Conservation (phyloP, 1,140 invertebrate genomes). For the Rhynchophorus ferrugineus region DNA sequence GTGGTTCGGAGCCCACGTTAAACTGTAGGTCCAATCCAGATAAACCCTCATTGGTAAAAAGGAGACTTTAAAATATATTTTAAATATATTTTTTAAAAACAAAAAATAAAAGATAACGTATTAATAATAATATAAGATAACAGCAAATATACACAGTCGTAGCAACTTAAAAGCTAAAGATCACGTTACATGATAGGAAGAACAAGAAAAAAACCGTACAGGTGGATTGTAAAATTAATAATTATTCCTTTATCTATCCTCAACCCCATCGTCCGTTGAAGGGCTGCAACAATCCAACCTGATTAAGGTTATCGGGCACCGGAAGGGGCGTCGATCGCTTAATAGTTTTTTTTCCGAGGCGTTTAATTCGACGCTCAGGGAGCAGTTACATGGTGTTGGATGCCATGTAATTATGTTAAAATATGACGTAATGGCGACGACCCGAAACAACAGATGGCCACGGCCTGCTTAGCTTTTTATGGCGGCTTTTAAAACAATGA, state of each 20-base stretch:
- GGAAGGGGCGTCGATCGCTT: slow-evolving; percentile 7
- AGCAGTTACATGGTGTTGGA: slow-evolving; percentile 11
- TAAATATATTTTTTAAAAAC: no score
- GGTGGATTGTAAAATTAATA: no score
- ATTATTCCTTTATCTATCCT: not conserved
- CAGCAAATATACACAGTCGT: no score
- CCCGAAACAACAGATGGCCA: not conserved
- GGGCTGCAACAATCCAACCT: not conserved
- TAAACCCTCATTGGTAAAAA: no score
- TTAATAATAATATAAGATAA: no score
- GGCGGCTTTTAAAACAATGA: slow-evolving; percentile 4
- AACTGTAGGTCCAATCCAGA: no score
- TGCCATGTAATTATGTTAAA: slow-evolving; percentile 10
- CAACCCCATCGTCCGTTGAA: not conserved
- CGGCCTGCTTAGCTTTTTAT: not conserved
- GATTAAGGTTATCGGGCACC: slow-evolving; percentile 1
- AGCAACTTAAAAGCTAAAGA: no score
- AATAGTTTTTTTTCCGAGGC: slow-evolving; percentile 2
- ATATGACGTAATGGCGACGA: slow-evolving; percentile 9
- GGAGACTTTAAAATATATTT: no score
- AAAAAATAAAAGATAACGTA: no score
- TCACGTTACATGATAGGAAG: no score
- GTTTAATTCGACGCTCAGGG: slow-evolving; percentile 10
- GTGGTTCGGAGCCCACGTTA: no score
- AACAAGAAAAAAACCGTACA: no score